Percentiles rank a stretch among this genome's conserved stretches.
Evolutionary conservation across 2,888 invertebrate genomes (phyloP).

Genomic region (Acleris holmiana): DNA sequence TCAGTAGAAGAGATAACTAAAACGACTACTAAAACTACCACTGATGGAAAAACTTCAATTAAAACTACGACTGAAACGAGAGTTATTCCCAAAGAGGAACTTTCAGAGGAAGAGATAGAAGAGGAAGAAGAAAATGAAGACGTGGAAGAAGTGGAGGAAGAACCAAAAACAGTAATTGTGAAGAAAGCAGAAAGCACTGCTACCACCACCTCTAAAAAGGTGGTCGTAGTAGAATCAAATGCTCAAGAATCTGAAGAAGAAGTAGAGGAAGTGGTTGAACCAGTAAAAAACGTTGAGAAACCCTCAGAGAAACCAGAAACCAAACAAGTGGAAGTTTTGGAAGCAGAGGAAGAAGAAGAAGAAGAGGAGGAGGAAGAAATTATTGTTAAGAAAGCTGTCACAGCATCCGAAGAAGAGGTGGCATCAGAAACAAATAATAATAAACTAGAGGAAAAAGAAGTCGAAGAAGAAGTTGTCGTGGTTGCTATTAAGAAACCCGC

Average conservation of each 20-base stretch:
- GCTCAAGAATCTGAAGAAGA: conserved; percentile 44
- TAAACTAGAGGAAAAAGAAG: conserved; percentile 43
- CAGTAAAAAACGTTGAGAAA: conserved; percentile 51
- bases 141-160: conserved; percentile 57
- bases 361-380: conserved; percentile 38
- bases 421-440: conserved; percentile 38
- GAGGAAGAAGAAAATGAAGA: conserved; percentile 49
- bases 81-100: conserved; percentile 67
- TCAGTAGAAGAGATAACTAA: conserved; percentile 72
- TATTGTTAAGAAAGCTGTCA: conserved; percentile 34
- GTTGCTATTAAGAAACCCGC: conserved; percentile 38
- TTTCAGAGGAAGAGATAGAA: conserved; percentile 45
- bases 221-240: conserved; percentile 57
- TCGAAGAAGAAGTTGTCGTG: conserved; percentile 42
- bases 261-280: conserved; percentile 53
- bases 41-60: conserved; percentile 75
- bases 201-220: conserved; percentile 65
- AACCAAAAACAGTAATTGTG: conserved; percentile 49
- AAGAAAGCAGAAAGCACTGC: conserved; percentile 69
- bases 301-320: conserved; percentile 41
- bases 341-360: conserved; percentile 39
- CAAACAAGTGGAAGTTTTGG: conserved; percentile 36
- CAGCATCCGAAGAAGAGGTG: conserved; percentile 35
- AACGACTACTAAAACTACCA: conserved; percentile 74
- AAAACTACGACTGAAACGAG: conserved; percentile 74